Percentiles rank a stretch among this genome's conserved stretches.
These are phyloP conservation scores for Astyanax mexicanus DNA, from an alignment of 2,797 vertebrate genomes.

Conservation along the genomic window DNA sequence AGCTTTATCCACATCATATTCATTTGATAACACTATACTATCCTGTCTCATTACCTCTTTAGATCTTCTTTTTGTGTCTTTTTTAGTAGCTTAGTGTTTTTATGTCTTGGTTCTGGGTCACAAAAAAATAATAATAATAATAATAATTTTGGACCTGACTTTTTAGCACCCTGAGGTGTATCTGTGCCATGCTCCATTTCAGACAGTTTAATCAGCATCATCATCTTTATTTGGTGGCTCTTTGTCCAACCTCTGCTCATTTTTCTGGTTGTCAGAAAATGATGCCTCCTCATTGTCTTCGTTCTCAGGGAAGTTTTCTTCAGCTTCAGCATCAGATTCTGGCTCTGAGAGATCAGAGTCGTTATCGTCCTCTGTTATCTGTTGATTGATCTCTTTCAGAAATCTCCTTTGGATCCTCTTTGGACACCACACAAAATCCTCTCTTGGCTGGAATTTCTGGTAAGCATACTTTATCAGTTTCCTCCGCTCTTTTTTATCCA, in stretches of 20 bases:
- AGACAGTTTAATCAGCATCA: no score
- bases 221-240: no score
- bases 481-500: constrained; percentile 75
- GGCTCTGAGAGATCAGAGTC: not conserved
- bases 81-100: no score
- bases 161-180: no score
- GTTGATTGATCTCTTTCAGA: not conserved
- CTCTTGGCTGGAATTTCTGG: constrained; percentile 68
- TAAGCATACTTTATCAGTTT: constrained; percentile 84
- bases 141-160: no score
- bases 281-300: not conserved
- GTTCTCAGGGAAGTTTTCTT: not conserved
- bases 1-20: no score
- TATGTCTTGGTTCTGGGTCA: no score
- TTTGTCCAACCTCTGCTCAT: not conserved
- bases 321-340: not conserved
- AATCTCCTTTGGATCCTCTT: constrained; percentile 64
- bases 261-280: not conserved
- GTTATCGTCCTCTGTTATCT: not conserved
- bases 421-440: constrained; percentile 89
- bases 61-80: no score
- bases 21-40: no score
- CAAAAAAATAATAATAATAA: no score
- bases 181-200: no score
- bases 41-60: no score